Evolutionary conservation across 2,888 invertebrate genomes (phyloP).

Genomic region (Stegana nigrithorax): DNA sequence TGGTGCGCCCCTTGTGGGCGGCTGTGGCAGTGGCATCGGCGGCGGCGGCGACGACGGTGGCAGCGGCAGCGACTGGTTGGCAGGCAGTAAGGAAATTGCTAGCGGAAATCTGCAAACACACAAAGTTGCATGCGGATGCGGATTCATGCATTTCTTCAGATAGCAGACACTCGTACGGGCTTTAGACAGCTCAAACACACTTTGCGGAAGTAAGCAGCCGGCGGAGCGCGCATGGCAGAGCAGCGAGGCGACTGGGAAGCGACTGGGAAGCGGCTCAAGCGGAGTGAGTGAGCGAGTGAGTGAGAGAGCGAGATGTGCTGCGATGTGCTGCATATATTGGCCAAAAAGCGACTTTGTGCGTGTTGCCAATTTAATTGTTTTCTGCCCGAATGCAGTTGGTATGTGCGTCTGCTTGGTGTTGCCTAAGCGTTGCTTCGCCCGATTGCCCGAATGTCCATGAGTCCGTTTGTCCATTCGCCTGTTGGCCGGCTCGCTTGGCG

Average conservation of each 20-base stretch:
- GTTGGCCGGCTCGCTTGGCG: background rate
- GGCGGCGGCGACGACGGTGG: background rate
- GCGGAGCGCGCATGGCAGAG: conserved; percentile 36
- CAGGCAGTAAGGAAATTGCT: conserved; percentile 48
- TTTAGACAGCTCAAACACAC: conserved; percentile 8
- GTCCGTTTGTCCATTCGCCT: conserved; percentile 9
- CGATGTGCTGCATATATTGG: conserved; percentile 25
- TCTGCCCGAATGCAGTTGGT: conserved; percentile 27
- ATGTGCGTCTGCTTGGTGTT: too few relatives aligned
- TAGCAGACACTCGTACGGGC: background rate
- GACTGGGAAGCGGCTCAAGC: conserved; percentile 38
- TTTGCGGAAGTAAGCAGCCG: conserved; percentile 54
- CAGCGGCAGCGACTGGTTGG: background rate
- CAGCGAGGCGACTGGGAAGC: conserved; percentile 4
- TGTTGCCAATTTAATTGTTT: conserved; percentile 37
- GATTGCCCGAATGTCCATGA: conserved; percentile 20
- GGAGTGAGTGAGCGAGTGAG: too few relatives aligned
- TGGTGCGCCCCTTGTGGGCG: background rate
- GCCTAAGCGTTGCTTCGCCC: background rate
- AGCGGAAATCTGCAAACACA: conserved; percentile 48
- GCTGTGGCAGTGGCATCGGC: background rate
- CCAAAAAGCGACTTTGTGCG: conserved; percentile 20
- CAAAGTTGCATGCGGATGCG: conserved; percentile 47
- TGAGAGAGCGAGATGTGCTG: background rate
- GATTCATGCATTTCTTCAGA: conserved; percentile 34